Conservation (phyloP, 1,140 invertebrate species). For the Conus ventricosus region DNA sequence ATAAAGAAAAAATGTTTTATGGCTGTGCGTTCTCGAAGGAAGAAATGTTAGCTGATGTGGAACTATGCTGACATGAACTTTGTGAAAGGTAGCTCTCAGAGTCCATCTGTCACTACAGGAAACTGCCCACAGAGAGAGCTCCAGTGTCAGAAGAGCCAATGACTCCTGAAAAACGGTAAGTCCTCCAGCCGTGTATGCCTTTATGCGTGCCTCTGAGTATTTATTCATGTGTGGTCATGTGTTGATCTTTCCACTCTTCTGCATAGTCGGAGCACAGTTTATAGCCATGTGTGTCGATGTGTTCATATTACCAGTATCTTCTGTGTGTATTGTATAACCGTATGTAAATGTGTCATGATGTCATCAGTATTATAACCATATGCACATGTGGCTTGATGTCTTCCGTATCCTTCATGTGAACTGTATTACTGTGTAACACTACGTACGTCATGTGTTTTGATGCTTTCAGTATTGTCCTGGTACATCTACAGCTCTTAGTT, state of each 20-base stretch:
- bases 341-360: background rate
- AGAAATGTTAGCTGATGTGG: no score
- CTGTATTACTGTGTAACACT: background rate
- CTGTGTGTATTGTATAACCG: background rate
- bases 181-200: background rate
- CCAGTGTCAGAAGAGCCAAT: conserved; percentile 22
- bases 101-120: conserved; percentile 32
- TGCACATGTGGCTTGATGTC: background rate
- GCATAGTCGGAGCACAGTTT: no score
- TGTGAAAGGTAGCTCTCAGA: background rate
- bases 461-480: background rate
- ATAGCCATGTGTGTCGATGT: no score
- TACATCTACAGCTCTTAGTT: no score
- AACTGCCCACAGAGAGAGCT: conserved; percentile 31
- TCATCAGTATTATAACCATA: background rate
- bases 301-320: background rate
- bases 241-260: background rate
- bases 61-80: background rate
- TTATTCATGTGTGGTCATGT: background rate
- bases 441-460: background rate
- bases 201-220: background rate
- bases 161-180: conserved; percentile 23
- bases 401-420: no score
- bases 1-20: no score
- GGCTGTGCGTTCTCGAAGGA: no score